phyloP scores from a whole-genome alignment of 2,797 vertebrate genomes.

The Crocodylus rhombifer region DNA sequence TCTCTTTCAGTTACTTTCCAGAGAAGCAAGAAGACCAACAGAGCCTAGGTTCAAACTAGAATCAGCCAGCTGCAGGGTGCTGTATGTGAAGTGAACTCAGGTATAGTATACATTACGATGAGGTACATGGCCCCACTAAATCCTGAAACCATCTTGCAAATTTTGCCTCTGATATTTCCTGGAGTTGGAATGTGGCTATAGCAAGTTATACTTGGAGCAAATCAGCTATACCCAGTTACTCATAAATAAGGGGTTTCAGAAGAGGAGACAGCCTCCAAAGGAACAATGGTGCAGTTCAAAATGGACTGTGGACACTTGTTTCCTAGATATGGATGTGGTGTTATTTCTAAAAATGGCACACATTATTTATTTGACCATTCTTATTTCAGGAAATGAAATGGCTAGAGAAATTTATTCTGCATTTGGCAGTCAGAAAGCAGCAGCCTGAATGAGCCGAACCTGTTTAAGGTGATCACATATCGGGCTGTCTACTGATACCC shows the following conservation, averaged over 20 bases:
- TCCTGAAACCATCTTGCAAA: not conserved
- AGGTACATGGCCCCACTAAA: not conserved
- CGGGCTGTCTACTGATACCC: not conserved
- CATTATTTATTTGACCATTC: not conserved
- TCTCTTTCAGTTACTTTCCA: not conserved
- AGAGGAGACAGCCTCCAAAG: not conserved
- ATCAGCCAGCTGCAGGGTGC: rapidly evolving
- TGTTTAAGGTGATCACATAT: not conserved
- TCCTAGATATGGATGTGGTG: rapidly evolving
- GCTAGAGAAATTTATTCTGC: not conserved
- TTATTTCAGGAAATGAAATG: not conserved
- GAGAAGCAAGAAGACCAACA: not conserved
- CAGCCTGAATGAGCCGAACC: not conserved
- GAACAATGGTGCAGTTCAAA: not conserved
- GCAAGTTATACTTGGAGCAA: not conserved
- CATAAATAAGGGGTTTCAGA: not conserved
- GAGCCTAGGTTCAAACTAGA: not conserved
- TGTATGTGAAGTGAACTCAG: not conserved
- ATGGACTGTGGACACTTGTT: not conserved
- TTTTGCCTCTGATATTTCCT: not conserved
- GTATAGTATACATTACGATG: not conserved
- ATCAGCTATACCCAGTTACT: not conserved
- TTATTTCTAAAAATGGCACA: not conserved
- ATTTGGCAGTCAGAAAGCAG: not conserved
- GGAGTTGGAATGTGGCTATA: not conserved